These are phyloP conservation scores for Macrosiphum euphorbiae DNA, from an alignment of 2,888 invertebrate genomes.

Conservation along the genomic window DNA sequence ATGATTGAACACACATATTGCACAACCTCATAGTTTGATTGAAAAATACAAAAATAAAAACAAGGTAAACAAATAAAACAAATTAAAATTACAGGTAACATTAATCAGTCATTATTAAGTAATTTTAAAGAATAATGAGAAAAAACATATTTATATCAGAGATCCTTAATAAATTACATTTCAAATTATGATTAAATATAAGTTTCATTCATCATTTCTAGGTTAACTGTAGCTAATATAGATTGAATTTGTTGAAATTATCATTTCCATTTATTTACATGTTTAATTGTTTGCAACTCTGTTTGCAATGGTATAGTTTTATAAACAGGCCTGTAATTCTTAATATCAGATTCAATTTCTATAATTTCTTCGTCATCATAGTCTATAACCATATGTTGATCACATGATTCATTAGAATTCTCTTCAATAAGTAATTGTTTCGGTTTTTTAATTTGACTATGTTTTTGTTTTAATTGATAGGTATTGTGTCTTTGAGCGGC, in stretches of 20 bases:
- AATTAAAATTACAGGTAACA: constrained; percentile 57
- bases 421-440: background rate
- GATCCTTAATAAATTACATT: background rate
- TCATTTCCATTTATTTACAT: background rate
- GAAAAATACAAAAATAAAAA: constrained; percentile 21
- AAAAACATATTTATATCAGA: background rate
- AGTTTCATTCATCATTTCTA: background rate
- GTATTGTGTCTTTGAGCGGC: constrained; percentile 56
- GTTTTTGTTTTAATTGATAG: constrained; percentile 49
- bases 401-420: constrained; percentile 9
- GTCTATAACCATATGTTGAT: constrained; percentile 32
- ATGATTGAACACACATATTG: constrained; percentile 2
- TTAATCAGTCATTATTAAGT: constrained; percentile 46
- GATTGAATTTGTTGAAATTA: background rate
- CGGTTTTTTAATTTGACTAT: background rate
- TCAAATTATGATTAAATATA: background rate
- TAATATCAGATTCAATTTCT: background rate
- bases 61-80: background rate
- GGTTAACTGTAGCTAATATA: background rate
- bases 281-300: background rate
- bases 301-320: background rate
- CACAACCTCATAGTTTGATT: constrained; percentile 23
- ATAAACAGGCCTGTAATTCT: background rate
- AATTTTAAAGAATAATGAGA: background rate
- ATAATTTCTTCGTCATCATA: constrained; percentile 24